Evolutionary conservation across 1,140 invertebrate genomes (phyloP).

Genomic region (Anastrepha ludens): DNA sequence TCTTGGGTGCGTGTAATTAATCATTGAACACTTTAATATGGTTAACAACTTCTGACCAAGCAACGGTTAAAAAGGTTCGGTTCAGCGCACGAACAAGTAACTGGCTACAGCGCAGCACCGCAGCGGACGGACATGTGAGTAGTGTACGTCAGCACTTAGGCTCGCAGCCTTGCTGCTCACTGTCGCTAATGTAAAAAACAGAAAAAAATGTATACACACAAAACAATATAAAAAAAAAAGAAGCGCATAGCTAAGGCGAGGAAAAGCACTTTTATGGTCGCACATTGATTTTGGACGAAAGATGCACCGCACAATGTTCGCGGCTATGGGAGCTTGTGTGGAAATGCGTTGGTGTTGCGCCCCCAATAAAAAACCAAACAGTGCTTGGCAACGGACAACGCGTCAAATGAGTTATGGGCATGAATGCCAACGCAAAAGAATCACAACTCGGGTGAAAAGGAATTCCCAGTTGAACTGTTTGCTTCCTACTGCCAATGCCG

Average conservation of each 20-base stretch:
- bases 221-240: not conserved
- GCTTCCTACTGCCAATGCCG: not conserved
- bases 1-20: constrained; percentile 74
- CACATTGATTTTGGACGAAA: not conserved
- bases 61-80: constrained; percentile 74
- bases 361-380: not conserved
- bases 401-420: not conserved
- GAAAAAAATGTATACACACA: not conserved
- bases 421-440: not conserved
- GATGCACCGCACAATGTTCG: not conserved
- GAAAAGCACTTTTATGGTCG: constrained; percentile 14
- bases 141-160: not conserved
- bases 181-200: not conserved
- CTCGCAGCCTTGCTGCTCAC: not conserved
- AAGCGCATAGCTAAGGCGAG: not conserved
- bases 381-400: not conserved
- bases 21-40: constrained; percentile 75
- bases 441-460: not conserved
- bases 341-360: constrained; percentile 52
- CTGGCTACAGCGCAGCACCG: not conserved
- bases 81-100: constrained; percentile 64
- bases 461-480: not conserved
- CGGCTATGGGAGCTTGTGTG: not conserved
- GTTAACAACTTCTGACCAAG: constrained; percentile 74
- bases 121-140: not conserved